These are phyloP conservation scores for Chamaedrilus cognettii DNA, from an alignment of 2,888 invertebrate genomes.

Conservation along the genomic window DNA sequence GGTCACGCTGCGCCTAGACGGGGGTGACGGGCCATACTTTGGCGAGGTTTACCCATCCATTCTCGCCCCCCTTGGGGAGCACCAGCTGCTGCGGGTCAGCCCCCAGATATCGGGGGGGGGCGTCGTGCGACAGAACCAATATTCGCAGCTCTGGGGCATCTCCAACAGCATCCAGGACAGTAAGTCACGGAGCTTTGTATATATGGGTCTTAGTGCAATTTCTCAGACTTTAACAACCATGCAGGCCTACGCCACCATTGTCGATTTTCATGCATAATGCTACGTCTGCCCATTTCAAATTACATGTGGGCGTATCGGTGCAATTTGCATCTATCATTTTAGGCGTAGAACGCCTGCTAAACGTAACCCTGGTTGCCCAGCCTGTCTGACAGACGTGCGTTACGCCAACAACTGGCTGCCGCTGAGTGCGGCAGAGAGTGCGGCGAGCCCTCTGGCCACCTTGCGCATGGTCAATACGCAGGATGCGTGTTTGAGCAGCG, in stretches of 20 bases:
- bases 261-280: too few species aligned
- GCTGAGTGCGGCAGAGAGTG: conserved; percentile 11
- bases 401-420: conserved; percentile 18
- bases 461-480: not conserved
- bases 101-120: conserved; percentile 4
- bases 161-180: not conserved
- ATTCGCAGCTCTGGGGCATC: not conserved
- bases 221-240: too few species aligned
- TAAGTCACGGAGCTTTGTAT: too few species aligned
- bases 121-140: not conserved
- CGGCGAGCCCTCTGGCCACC: not conserved
- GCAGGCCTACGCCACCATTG: too few species aligned
- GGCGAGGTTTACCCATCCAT: not conserved
- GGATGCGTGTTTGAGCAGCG: conserved; percentile 17
- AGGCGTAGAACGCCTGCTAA: too few species aligned
- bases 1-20: not conserved
- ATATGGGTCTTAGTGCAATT: too few species aligned
- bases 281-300: too few species aligned
- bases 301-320: too few species aligned
- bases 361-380: too few species aligned
- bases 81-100: not conserved
- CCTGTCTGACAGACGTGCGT: conserved; percentile 27
- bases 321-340: too few species aligned
- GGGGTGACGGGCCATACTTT: not conserved
- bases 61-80: not conserved